These are phyloP conservation scores for Pharmacophagus antenor DNA, from an alignment of 2,888 invertebrate genomes.

Conservation along the genomic window DNA sequence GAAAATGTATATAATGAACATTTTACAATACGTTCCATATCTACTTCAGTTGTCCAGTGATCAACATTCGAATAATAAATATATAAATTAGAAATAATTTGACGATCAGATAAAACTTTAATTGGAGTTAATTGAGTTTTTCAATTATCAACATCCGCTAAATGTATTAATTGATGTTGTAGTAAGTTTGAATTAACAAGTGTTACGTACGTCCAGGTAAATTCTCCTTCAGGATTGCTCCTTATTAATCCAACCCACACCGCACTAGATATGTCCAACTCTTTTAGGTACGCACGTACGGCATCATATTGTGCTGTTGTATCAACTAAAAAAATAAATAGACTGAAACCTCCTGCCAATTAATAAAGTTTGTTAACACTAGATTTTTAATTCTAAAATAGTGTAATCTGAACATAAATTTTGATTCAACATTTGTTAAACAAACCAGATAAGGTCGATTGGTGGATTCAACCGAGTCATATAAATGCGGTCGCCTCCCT, in stretches of 20 bases:
- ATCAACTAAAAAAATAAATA: constrained; percentile 88
- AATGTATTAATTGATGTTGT: background rate
- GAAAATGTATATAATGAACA: constrained; percentile 2
- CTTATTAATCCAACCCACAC: constrained; percentile 91
- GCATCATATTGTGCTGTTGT: constrained; percentile 89
- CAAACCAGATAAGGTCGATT: no score
- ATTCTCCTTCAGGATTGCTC: constrained; percentile 85
- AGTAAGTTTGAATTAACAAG: background rate
- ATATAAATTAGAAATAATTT: background rate
- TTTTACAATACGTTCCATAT: background rate
- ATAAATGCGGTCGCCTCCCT: no score
- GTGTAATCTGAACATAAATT: no score
- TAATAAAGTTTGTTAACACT: no score
- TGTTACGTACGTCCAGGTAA: constrained; percentile 88
- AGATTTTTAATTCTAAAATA: no score
- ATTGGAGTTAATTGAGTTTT: no score
- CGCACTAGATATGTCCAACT: constrained; percentile 87
- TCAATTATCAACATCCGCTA: no score
- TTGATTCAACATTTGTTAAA: no score
- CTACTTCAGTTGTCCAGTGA: background rate
- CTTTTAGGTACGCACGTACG: constrained; percentile 87
- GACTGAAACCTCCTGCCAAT: no score
- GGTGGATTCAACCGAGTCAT: no score
- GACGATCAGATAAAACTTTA: no score
- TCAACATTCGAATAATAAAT: background rate